Conservation (phyloP, 2,113 vertebrate genomes). For the Gadus macrocephalus region DNA sequence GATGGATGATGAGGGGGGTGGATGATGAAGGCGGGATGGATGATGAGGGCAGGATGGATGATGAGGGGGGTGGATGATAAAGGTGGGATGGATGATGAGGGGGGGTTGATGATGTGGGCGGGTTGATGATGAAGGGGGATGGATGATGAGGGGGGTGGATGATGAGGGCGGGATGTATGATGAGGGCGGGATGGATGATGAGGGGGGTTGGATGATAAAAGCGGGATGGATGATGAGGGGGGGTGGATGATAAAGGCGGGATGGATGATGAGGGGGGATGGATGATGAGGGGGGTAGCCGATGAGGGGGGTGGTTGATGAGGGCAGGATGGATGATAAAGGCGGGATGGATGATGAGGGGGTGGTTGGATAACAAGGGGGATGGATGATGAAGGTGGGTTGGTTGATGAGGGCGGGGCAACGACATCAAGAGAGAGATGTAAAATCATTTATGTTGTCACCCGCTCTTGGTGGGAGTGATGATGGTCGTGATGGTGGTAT, state of each 20-base stretch:
- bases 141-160: no score
- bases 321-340: conserved; percentile 8
- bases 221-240: conserved; percentile 5
- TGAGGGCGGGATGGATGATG: conserved; percentile 16
- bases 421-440: conserved; percentile 45
- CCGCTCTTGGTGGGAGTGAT: conserved; percentile 30
- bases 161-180: conserved; percentile 6
- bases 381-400: background rate
- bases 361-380: conserved; percentile 4
- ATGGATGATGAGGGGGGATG: background rate
- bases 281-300: no score
- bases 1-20: no score
- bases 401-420: conserved; percentile 29
- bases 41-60: no score
- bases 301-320: conserved; percentile 16
- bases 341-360: conserved; percentile 22
- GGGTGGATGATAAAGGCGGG: conserved; percentile 20
- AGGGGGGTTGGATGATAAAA: conserved; percentile 16
- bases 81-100: no score
- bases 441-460: conserved; percentile 52
- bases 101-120: no score
- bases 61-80: no score
- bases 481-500: conserved; percentile 7
- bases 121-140: no score
- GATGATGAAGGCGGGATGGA: no score